These are phyloP conservation scores for Rhadinocentrus ornatus DNA, from an alignment of 2,797 vertebrate species.

Conservation along the genomic window DNA sequence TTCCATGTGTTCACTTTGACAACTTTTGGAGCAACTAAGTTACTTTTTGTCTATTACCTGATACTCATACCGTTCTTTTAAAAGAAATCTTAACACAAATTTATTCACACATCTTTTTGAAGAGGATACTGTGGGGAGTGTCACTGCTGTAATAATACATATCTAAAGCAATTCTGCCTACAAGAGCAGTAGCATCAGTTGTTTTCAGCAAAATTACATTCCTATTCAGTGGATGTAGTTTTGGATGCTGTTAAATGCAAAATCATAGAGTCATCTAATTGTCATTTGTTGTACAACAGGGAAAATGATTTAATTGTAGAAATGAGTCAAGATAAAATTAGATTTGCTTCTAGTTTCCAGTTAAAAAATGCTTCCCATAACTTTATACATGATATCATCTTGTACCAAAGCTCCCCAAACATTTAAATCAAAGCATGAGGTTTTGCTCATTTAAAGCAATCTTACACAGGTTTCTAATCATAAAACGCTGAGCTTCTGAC, in stretches of 20 bases:
- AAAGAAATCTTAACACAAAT: neutral
- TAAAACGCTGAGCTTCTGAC: no score
- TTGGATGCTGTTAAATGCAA: neutral
- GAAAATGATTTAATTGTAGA: neutral
- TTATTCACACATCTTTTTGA: slow-evolving; percentile 1
- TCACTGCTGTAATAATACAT: neutral
- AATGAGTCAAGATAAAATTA: neutral
- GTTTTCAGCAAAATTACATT: neutral
- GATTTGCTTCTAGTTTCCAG: neutral
- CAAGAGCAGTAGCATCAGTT: neutral
- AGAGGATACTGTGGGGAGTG: neutral
- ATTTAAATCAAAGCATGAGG: neutral
- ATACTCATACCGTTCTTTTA: slow-evolving; percentile 15
- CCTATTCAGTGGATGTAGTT: neutral
- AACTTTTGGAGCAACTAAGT: slow-evolving; percentile 35
- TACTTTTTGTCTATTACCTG: slow-evolving; percentile 16
- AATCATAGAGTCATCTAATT: neutral
- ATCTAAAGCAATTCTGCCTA: neutral
- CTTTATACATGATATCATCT: neutral
- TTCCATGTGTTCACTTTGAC: slow-evolving; percentile 50
- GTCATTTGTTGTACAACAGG: neutral
- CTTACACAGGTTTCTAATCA: no score
- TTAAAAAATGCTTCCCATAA: neutral
- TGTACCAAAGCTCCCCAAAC: neutral
- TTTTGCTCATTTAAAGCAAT: neutral